These are phyloP conservation scores for Embidobia sp. DNA, from an alignment of 2,888 invertebrate genomes.

Conservation along the genomic window DNA sequence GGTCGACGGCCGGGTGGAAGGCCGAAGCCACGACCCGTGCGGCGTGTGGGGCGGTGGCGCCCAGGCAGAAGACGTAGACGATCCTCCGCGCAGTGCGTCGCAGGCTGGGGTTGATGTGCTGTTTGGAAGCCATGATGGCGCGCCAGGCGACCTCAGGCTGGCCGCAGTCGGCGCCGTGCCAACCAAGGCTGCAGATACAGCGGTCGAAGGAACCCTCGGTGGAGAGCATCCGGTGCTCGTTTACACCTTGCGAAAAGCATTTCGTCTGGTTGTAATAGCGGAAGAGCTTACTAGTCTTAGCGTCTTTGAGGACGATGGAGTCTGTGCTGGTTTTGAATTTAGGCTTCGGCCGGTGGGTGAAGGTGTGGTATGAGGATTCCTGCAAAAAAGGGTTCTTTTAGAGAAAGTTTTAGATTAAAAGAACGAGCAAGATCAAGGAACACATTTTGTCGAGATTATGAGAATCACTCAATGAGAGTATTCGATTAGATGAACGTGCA, in stretches of 20 bases:
- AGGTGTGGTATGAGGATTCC: slow-evolving; percentile 19
- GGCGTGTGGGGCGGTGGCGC: too few relatives aligned
- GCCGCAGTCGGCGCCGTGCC: slow-evolving; percentile 86
- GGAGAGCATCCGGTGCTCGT: slow-evolving; percentile 71
- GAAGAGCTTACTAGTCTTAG: slow-evolving; percentile 74
- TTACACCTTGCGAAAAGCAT: slow-evolving; percentile 76
- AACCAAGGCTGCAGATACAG: slow-evolving; percentile 84
- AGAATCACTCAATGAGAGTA: too few relatives aligned
- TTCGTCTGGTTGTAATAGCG: slow-evolving; percentile 73
- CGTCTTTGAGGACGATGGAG: slow-evolving; percentile 73
- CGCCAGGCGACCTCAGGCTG: slow-evolving; percentile 87
- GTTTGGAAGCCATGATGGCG: slow-evolving; percentile 84
- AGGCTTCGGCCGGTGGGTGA: slow-evolving; percentile 8
- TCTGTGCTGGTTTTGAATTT: slow-evolving; percentile 71
- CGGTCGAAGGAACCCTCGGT: slow-evolving; percentile 67
- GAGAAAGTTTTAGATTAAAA: too few relatives aligned
- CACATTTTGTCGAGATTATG: too few relatives aligned
- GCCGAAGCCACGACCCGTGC: too few relatives aligned
- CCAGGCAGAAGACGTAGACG: slow-evolving; percentile 84
- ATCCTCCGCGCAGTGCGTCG: slow-evolving; percentile 82
- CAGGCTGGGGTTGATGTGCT: slow-evolving; percentile 81
- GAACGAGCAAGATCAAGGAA: too few relatives aligned
- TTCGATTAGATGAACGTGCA: too few relatives aligned
- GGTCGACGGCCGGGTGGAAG: too few relatives aligned
- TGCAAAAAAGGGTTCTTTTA: neutral